These are phyloP conservation scores for Tetanocera ferruginea DNA, from an alignment of 2,888 invertebrate species.

Conservation along the genomic window DNA sequence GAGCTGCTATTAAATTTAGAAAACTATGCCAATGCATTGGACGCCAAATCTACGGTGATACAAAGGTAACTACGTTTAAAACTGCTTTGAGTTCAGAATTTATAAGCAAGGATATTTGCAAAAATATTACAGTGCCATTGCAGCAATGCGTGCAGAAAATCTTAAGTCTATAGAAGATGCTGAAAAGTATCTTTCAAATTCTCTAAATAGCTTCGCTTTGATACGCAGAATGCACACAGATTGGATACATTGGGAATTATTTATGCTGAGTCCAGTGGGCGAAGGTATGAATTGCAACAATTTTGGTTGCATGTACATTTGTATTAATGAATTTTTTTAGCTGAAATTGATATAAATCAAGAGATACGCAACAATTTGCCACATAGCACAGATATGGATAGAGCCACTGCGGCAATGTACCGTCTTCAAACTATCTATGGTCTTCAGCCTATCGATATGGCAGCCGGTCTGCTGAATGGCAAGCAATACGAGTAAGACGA, in stretches of 20 bases:
- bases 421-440: constrained; percentile 93
- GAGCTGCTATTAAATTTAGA: constrained; percentile 43
- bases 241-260: constrained; percentile 46
- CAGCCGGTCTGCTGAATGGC: constrained; percentile 85
- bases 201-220: constrained; percentile 44
- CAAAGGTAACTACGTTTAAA: constrained; percentile 41
- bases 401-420: constrained; percentile 91
- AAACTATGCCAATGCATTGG: constrained; percentile 42
- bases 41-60: constrained; percentile 44
- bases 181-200: constrained; percentile 46
- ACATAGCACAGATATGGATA: constrained; percentile 88
- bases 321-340: too few species aligned
- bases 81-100: too few species aligned
- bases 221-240: constrained; percentile 47
- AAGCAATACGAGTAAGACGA: constrained; percentile 77
- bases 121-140: constrained; percentile 44
- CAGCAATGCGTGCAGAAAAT: constrained; percentile 42
- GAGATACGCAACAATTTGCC: constrained; percentile 70
- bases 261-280: constrained; percentile 41
- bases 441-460: constrained; percentile 84
- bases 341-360: constrained; percentile 25
- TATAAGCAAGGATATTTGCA: neutral
- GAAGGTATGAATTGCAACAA: neutral
- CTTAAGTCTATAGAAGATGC: constrained; percentile 13
- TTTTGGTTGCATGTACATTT: neutral